Conservation (phyloP, 2,888 invertebrate species). For the Phaedon cochleariae region DNA sequence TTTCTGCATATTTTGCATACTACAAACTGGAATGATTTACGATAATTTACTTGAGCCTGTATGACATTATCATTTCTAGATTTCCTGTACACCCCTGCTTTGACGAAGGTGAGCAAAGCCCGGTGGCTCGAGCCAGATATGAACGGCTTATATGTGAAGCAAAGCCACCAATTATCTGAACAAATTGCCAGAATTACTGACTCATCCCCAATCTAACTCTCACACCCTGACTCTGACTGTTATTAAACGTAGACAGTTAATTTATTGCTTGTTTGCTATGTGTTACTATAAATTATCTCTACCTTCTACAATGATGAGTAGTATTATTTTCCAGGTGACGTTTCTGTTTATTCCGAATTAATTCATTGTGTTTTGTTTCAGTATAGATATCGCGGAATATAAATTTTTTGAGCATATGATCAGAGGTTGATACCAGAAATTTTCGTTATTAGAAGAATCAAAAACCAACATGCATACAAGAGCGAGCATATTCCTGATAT, state of each 20-base stretch:
- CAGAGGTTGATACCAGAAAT: too few species aligned
- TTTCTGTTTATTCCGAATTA: too few species aligned
- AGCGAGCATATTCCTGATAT: too few species aligned
- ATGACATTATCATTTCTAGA: not conserved
- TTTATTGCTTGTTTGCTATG: slow-evolving; percentile 32
- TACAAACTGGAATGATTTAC: too few species aligned
- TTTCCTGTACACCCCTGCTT: slow-evolving; percentile 14
- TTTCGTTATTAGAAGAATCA: too few species aligned
- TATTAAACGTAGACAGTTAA: slow-evolving; percentile 24
- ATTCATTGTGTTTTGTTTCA: too few species aligned
- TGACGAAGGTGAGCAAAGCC: slow-evolving; percentile 24
- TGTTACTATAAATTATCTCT: not conserved
- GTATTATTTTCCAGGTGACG: too few species aligned
- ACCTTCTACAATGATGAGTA: not conserved
- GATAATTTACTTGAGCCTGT: not conserved
- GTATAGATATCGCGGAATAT: too few species aligned
- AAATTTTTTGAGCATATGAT: too few species aligned
- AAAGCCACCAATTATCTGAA: slow-evolving; percentile 45
- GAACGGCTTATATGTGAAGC: slow-evolving; percentile 41
- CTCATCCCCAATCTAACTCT: slow-evolving; percentile 39
- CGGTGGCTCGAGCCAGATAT: slow-evolving; percentile 38
- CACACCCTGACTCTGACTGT: slow-evolving; percentile 16
- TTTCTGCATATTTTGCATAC: too few species aligned
- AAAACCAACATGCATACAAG: too few species aligned
- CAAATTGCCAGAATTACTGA: slow-evolving; percentile 44